A percentile compares a stretch with the other conserved stretches of the same genome.
These are phyloP conservation scores for Drosophila sp. DNA, from an alignment of 1,140 invertebrate genomes.

Conservation along the genomic window DNA sequence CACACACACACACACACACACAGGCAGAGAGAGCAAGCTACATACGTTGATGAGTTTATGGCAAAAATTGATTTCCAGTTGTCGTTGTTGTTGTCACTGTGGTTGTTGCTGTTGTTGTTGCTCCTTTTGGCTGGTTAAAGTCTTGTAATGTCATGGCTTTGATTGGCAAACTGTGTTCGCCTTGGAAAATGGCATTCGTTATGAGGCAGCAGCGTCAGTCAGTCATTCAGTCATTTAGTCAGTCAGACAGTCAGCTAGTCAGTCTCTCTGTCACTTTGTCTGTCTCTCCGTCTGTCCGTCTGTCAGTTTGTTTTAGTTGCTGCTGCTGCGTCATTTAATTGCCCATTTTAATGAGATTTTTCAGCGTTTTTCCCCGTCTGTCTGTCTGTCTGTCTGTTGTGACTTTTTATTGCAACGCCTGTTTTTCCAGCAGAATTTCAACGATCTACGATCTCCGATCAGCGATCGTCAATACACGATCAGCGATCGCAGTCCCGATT, in stretches of 20 bases:
- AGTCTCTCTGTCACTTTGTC: constrained; percentile 32
- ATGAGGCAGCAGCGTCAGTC: constrained; percentile 40
- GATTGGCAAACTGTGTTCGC: constrained; percentile 57
- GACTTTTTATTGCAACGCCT: constrained; percentile 46
- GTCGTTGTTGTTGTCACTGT: constrained; percentile 49
- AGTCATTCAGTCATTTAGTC: constrained; percentile 7
- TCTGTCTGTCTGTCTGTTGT: constrained; percentile 2
- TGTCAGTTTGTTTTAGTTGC: constrained; percentile 72
- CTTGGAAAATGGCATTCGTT: constrained; percentile 65
- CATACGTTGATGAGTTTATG: constrained; percentile 77
- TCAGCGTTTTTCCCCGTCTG: constrained; percentile 46
- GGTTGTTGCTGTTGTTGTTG: constrained; percentile 33
- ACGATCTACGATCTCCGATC: constrained; percentile 24
- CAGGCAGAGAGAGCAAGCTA: constrained; percentile 13
- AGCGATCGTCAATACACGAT: neutral
- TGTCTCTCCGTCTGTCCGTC: constrained; percentile 71
- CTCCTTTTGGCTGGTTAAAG: constrained; percentile 28
- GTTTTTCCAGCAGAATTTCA: constrained; percentile 54
- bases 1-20: constrained; percentile 18
- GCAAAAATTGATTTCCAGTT: constrained; percentile 82
- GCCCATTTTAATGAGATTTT: constrained; percentile 82
- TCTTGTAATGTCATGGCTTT: constrained; percentile 39
- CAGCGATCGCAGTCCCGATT: constrained; percentile 3
- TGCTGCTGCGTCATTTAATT: constrained; percentile 81
- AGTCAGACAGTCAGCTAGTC: constrained; percentile 39